These are phyloP conservation scores for Alexandromys fortis DNA, from an alignment of 2,113 vertebrate species.

Conservation along the genomic window DNA sequence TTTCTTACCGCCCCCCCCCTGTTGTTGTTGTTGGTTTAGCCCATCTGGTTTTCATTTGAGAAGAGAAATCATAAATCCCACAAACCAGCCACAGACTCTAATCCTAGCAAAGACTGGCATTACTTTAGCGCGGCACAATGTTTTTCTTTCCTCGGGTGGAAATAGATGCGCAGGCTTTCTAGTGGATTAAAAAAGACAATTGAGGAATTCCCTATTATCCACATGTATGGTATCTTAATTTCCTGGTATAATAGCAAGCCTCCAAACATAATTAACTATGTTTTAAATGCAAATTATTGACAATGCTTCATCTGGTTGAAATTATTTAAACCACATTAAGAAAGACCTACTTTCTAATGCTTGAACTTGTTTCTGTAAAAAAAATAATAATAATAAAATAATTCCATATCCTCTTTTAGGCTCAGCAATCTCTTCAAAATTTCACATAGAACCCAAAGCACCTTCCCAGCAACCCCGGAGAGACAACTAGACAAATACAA, in stretches of 20 bases:
- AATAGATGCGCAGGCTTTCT: conserved; percentile 78
- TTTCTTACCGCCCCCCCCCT: conserved; percentile 66
- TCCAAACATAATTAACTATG: conserved; percentile 75
- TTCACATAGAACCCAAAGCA: conserved; percentile 73
- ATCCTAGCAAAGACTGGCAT: conserved; percentile 82
- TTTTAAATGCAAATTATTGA: conserved; percentile 78
- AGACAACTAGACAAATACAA: conserved; percentile 76
- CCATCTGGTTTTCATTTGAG: conserved; percentile 86
- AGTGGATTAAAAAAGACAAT: conserved; percentile 81
- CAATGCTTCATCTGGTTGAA: conserved; percentile 75
- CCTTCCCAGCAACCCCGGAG: conserved; percentile 49
- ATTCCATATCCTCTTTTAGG: conserved; percentile 58
- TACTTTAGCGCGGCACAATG: conserved; percentile 74
- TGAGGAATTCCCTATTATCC: conserved; percentile 77
- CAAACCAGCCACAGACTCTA: conserved; percentile 78
- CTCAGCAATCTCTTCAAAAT: conserved; percentile 64
- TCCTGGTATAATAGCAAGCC: conserved; percentile 67
- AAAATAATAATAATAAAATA: background rate
- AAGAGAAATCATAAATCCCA: conserved; percentile 82
- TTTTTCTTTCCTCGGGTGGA: conserved; percentile 79
- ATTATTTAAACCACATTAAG: conserved; percentile 76
- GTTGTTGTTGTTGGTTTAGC: conserved; percentile 70
- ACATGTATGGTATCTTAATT: conserved; percentile 78
- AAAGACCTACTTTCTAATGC: conserved; percentile 63
- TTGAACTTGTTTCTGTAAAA: conserved; percentile 53